Base-by-base conservation (phyloP, 2,888 invertebrate species). In the Blastobasis lacticolella region DNA sequence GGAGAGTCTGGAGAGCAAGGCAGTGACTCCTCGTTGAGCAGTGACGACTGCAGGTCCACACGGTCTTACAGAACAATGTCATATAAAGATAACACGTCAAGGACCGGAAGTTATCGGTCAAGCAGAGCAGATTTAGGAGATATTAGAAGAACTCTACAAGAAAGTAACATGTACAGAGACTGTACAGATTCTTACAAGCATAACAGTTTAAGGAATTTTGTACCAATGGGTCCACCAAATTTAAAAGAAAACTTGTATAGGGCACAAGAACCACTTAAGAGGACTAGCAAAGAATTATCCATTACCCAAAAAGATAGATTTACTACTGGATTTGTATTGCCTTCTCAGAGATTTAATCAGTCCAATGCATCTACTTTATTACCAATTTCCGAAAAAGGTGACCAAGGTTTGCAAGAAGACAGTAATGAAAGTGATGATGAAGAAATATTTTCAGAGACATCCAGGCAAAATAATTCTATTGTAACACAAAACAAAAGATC, bases 21-120 rank as follows among this genome's bases (percentile, higher is more conserved):
- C 10, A 81, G 82, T 68, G 69, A 78, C 57, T 84, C 84, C 36
- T 81, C 85, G 5, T 54, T 74, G 37, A 81, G 80, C 54, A 80
- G 80, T 67, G 78, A 83, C 67, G 81, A 79, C 58, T 66, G 70
- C 55, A 67, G 63, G 53, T 81, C 82, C 2, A 57, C 61, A 53
- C 68, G 63, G 52, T 80, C 82, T 4, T 60, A 61, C 37, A 70
- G 62, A 57, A 75, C 74, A 45, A 61, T 59, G 42, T 54, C 60
- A 47, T 63, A 60, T 51, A 71, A 61, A 54, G 61, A 64, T 48
- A 71, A 70, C 47, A 57, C 64, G 54, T 66, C 67, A 41, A 66
- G 63, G 59, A 56, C 63, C 54, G 66, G 67, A 41, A 66, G 63
- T 59, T 61, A 65, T 59, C 61, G 63, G 64, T 63, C 71, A 63